Evolutionary conservation across 2,113 vertebrate species (phyloP), one percentile per base, ranked within the genome.

Genomic region (Gymnogyps californianus): DNA sequence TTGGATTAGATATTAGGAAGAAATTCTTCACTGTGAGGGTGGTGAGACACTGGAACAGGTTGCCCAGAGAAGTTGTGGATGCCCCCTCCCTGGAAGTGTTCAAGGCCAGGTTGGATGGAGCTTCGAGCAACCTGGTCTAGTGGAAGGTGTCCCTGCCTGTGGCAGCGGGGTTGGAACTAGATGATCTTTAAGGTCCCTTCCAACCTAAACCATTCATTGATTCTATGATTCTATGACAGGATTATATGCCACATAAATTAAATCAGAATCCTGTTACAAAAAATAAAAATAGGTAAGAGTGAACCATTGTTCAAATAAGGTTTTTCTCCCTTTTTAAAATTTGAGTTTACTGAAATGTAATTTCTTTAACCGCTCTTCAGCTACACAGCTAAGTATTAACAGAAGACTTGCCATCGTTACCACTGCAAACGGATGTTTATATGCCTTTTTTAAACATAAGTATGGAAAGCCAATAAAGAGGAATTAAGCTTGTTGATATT

Each of bases 381-480:
- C 74, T 78, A 81, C 15, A 64, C 4, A 55, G 82, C 46, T 52
- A 77, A 54, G 26, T 72, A 76, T 90, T 91, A 95, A 85, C 31
- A 81, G 54, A 72, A 95, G 38, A 78, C 46, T 78, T 92, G 18
- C 42, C 90, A 96, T 96, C 91, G 95, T 66, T 95, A 89, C 28
- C 51, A 93, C 29, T 89, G 61, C 77, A 91, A 95, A 95, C 66
- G 91, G 80, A 93, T 82, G 65, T 55, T 96, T 79, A 84, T 87
- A 54, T 65, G 75, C 18, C 38, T 93, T 84, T 90, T 87, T 96
- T 58, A 96, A 92, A 95, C 36, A 4, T 82, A 97, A 76, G 44
- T 59, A 93, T 31, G 31, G 18, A 78, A 92, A 74, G 16, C 46
- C 29, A 77, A 61, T 36, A 82, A 52, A 87, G 17, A 82, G 9